A percentile compares a stretch with the other conserved stretches of the same genome.
Evolutionary conservation across 2,797 vertebrate genomes (phyloP).

Genomic region (Leptatherina wallacei): DNA sequence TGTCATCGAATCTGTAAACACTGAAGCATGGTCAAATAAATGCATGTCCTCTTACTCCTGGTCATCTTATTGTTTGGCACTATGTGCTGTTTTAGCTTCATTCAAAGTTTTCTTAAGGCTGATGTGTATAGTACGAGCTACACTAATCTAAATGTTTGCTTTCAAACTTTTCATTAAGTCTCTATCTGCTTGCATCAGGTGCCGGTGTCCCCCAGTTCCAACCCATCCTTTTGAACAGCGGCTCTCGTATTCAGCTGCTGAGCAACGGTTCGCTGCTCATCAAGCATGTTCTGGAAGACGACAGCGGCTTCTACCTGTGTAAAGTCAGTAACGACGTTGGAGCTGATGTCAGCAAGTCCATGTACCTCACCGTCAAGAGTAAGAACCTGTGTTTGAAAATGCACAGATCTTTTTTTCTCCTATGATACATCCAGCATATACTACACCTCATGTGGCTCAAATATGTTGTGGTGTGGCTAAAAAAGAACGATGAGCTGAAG

Average conservation of each 20-base stretch:
- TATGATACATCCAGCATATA: not conserved
- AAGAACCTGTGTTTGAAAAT: constrained; percentile 48
- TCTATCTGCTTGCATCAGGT: constrained; percentile 74
- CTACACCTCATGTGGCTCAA: not conserved
- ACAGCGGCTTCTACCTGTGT: constrained; percentile 99
- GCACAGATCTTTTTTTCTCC: constrained; percentile 12
- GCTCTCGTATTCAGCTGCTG: constrained; percentile 92
- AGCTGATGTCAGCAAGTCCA: constrained; percentile 99
- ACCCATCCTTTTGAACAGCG: constrained; percentile 92
- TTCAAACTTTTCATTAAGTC: not conserved
- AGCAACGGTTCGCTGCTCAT: constrained; percentile 95
- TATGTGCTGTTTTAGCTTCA: not conserved
- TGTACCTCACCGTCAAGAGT: constrained; percentile 94
- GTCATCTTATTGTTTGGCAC: constrained; percentile 24
- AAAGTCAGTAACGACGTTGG: constrained; percentile 99
- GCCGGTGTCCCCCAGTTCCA: constrained; percentile 98
- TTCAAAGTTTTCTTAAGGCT: not conserved
- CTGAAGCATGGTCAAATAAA: constrained; percentile 49
- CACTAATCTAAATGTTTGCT: constrained; percentile 2
- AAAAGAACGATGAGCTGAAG: not conserved
- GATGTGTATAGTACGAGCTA: not conserved
- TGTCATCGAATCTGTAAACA: constrained; percentile 77
- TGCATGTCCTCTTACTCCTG: constrained; percentile 24
- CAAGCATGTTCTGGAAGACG: constrained; percentile 97
- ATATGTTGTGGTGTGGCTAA: not conserved